Evolutionary conservation across 2,888 invertebrate genomes (phyloP), one percentile per base, ranked within the genome.

Genomic region (Unio pictorum): DNA sequence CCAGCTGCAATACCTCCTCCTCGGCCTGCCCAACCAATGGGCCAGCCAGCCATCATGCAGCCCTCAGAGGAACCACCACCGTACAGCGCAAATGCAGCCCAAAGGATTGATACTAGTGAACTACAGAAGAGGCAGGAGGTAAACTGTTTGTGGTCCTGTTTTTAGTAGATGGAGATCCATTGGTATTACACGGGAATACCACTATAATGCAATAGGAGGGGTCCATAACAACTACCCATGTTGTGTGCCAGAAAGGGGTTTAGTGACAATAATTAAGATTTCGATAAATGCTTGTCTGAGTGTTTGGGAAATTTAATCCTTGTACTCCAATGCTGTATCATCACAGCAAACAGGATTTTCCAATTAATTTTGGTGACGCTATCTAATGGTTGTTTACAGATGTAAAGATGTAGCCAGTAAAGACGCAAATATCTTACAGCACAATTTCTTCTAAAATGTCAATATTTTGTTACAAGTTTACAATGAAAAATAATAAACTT

Each of bases 11-110:
- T 92, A 61, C 92, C 93, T 0, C 88, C 89, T 26, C 89, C 89
- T 66, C 81, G 83, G 68, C 81, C 86, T 34, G 75, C 82, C 56
- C 81, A 81, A 64, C 82, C 88, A 55, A 88, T 92, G 54, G 91
- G 92, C 67, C 94, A 94, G 88, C 95, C 95, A 60, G 95, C 95
- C 0, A 94, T 95, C 78, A 94, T 95, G 94, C 94, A 94, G 86
- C 95, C 96, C 18, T 88, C 89, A 64, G 89, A 88, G 58, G 85
- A 87, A 18, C 93, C 93, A 2, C 93, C 94, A 54, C 90, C 93
- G 68, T 95, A 95, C 80, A 91, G 84, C 89, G 90, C 81, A 92
- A 90, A 93, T 63, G 87, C 89, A 20, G 88, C 92, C 92, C 74
- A 92, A 93, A 93, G 84, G 91, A 91, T 85, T 91, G 92, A 84